Conservation (phyloP, 2,888 invertebrate species). For the Agelastica alni region DNA sequence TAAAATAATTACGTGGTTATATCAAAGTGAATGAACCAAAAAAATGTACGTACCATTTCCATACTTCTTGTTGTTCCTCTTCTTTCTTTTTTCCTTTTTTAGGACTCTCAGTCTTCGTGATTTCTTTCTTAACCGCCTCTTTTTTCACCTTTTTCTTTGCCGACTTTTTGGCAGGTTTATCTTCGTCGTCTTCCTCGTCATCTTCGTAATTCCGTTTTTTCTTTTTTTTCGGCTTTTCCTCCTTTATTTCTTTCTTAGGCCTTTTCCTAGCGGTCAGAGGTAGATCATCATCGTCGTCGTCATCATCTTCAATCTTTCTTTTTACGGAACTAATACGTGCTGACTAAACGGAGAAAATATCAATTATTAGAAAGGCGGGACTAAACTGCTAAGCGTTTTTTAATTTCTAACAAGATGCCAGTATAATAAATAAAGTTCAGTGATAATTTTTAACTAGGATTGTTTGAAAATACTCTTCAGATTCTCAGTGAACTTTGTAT, state of each 20-base stretch:
- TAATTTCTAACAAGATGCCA: no score
- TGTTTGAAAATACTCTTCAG: no score
- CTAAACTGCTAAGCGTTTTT: no score
- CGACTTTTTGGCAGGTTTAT: constrained; percentile 63
- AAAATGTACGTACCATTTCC: constrained; percentile 78
- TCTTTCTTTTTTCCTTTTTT: constrained; percentile 74
- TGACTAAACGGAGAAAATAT: constrained; percentile 37
- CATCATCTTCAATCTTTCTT: constrained; percentile 63
- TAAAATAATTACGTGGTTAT: no score
- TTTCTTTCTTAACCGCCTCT: constrained; percentile 17
- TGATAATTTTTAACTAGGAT: no score
- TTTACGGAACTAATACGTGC: constrained; percentile 48
- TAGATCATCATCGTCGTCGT: constrained; percentile 71
- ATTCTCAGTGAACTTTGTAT: no score
- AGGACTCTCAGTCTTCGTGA: constrained; percentile 50
- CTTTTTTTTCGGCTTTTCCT: constrained; percentile 60
- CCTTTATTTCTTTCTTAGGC: constrained; percentile 61
- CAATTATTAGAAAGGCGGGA: background rate
- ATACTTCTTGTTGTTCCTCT: constrained; percentile 83
- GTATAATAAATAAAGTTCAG: no score
- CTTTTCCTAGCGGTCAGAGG: constrained; percentile 72
- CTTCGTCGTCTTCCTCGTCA: constrained; percentile 61
- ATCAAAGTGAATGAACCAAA: no score
- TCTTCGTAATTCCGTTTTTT: constrained; percentile 24
- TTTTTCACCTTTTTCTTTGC: constrained; percentile 41